Evolutionary conservation across 2,797 vertebrate genomes (phyloP).

Genomic region (Heteromormyrus szaboi): DNA sequence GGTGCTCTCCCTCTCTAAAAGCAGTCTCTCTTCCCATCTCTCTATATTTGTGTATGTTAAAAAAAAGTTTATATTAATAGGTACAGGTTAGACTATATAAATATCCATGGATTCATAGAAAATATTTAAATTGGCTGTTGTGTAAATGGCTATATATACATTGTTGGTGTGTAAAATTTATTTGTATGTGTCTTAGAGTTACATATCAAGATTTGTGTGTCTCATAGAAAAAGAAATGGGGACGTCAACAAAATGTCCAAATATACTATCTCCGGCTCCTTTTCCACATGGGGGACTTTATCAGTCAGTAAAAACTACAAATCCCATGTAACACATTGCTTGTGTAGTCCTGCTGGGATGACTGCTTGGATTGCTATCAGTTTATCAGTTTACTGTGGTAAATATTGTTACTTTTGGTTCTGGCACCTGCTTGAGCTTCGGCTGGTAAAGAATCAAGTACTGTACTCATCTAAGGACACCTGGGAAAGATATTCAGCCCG

Average conservation of each 20-base stretch:
- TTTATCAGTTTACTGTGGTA: neutral
- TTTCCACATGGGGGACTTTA: neutral
- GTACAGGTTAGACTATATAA: neutral
- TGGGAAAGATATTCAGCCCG: neutral
- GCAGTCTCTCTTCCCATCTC: neutral
- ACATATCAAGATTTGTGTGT: neutral
- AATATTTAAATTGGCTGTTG: neutral
- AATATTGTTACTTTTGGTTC: neutral
- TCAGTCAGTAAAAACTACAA: neutral
- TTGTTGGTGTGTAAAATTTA: neutral
- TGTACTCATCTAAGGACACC: neutral
- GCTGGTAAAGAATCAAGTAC: neutral
- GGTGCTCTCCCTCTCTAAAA: constrained; percentile 27
- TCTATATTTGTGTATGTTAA: neutral
- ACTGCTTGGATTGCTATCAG: neutral
- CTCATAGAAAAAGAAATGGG: neutral
- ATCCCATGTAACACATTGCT: neutral
- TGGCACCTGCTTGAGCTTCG: neutral
- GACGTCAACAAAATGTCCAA: neutral
- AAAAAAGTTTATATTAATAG: neutral
- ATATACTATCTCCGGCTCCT: neutral
- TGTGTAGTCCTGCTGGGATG: neutral
- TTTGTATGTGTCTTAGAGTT: neutral
- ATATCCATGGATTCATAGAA: neutral
- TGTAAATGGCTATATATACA: neutral